Conservation (phyloP, 2,888 invertebrate genomes). For the Lasioglossum oenotherae region DNA sequence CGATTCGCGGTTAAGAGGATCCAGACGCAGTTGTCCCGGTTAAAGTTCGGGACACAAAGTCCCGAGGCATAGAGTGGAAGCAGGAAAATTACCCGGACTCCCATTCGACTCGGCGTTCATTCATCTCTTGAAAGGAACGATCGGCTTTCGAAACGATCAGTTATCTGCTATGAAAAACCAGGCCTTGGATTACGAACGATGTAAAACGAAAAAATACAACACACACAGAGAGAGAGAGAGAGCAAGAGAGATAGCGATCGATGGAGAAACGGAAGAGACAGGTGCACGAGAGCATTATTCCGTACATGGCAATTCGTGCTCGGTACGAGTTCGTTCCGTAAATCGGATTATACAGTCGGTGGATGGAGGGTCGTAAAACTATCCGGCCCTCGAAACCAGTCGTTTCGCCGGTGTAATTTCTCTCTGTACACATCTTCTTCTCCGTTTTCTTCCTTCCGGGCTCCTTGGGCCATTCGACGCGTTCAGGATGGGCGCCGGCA, state of each 20-base stretch:
- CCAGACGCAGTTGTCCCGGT: not conserved
- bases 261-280: not conserved
- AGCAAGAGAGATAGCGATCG: not conserved
- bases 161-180: not conserved
- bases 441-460: constrained; percentile 3
- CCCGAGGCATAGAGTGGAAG: not conserved
- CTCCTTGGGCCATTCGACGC: constrained; percentile 3
- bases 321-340: constrained; percentile 43
- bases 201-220: not conserved
- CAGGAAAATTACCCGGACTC: not conserved
- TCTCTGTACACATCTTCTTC: constrained; percentile 21
- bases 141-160: not conserved
- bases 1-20: not conserved
- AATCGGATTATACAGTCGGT: constrained; percentile 58
- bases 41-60: not conserved
- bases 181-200: not conserved
- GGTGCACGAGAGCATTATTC: constrained; percentile 25
- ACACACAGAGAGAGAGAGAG: not conserved
- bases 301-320: constrained; percentile 31
- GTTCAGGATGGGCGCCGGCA: not conserved
- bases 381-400: constrained; percentile 39
- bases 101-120: not conserved
- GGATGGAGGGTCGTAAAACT: constrained; percentile 54
- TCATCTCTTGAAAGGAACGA: not conserved
- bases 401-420: constrained; percentile 55